phyloP scores from a whole-genome alignment of 2,113 vertebrate genomes.

The Carassius carassius region DNA sequence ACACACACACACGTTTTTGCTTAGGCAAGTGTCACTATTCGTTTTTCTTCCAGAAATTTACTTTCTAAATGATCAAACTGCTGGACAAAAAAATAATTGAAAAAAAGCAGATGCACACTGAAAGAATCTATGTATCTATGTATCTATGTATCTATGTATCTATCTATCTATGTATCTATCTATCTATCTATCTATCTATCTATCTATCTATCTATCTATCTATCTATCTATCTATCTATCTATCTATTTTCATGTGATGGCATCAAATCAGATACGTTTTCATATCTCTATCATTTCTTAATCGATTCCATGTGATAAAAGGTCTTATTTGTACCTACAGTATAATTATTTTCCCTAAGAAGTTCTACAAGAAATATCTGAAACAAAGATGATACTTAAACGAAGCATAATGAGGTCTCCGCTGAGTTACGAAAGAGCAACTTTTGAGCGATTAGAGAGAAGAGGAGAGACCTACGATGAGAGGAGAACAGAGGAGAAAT shows the following conservation, averaged over 20 bases:
- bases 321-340: neutral
- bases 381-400: neutral
- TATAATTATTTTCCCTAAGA: neutral
- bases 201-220: neutral
- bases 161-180: too few relatives aligned
- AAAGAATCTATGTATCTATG: too few relatives aligned
- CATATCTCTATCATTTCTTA: neutral
- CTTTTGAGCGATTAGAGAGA: neutral
- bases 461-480: neutral
- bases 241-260: neutral
- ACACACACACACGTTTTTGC: conserved; percentile 23
- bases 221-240: too few relatives aligned
- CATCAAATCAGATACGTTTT: neutral
- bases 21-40: neutral
- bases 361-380: too few relatives aligned
- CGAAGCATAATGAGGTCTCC: neutral
- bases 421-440: neutral
- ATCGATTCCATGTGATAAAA: neutral
- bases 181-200: too few relatives aligned
- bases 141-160: too few relatives aligned
- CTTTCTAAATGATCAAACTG: neutral
- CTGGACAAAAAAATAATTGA: neutral
- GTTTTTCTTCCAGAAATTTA: neutral
- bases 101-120: too few relatives aligned
- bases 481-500: conserved; percentile 32